Conservation (phyloP, 92 coral and sea anemone genomes). For the Plumapathes pennacea region DNA sequence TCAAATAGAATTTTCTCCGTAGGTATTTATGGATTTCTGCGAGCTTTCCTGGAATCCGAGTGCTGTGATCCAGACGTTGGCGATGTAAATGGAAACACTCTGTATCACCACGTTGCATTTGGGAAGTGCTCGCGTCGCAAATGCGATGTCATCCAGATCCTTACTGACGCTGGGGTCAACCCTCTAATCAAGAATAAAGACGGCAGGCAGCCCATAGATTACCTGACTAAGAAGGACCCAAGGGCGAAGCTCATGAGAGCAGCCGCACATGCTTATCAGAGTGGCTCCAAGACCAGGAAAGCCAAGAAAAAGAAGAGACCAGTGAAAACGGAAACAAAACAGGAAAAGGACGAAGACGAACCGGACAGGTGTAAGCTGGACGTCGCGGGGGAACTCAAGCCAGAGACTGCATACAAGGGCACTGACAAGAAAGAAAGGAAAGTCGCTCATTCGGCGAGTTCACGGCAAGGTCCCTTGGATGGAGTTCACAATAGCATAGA, state of each 20-base stretch:
- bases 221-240: constrained; percentile 51
- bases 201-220: constrained; percentile 40
- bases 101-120: constrained; percentile 41
- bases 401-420: background rate
- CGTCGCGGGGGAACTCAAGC: constrained; percentile 3
- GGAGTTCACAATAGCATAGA: constrained; percentile 20
- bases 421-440: constrained; percentile 13
- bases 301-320: constrained; percentile 30
- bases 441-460: background rate
- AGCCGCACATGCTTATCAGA: constrained; percentile 32
- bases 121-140: constrained; percentile 39
- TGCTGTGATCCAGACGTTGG: constrained; percentile 37
- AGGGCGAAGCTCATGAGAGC: constrained; percentile 32
- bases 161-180: constrained; percentile 42
- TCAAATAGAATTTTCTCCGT: no score
- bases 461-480: constrained; percentile 37
- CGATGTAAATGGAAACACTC: constrained; percentile 47
- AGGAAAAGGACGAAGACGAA: constrained; percentile 4
- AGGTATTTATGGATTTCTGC: constrained; percentile 40
- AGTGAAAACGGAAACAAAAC: constrained; percentile 2
- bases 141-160: constrained; percentile 27
- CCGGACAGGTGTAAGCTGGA: constrained; percentile 23
- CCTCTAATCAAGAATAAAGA: constrained; percentile 46
- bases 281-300: constrained; percentile 25
- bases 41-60: constrained; percentile 41